phyloP scores from a whole-genome alignment of 2,113 vertebrate genomes.

The Scalopus aquaticus region DNA sequence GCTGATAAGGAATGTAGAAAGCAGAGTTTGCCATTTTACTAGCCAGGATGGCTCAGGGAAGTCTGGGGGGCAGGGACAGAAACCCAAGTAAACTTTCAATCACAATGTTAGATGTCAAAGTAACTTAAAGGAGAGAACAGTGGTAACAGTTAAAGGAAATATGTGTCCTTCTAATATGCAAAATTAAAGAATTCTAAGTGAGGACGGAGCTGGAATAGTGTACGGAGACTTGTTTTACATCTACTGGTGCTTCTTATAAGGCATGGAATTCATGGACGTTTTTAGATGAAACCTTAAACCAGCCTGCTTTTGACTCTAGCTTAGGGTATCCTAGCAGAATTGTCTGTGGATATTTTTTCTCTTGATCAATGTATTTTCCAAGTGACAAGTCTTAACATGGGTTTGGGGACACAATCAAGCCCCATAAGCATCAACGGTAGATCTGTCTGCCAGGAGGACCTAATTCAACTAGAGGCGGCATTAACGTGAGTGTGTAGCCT shows the following conservation, averaged over 20 bases:
- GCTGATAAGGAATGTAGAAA: conserved; percentile 1
- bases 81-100: conserved; percentile 14
- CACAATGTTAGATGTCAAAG: neutral
- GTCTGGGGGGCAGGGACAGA: conserved; percentile 42
- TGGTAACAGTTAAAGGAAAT: neutral
- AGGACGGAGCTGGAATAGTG: neutral
- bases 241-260: neutral
- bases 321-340: neutral
- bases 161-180: neutral
- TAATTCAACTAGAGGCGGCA: neutral
- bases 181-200: neutral
- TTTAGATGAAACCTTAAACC: neutral
- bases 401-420: neutral
- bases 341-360: conserved; percentile 24
- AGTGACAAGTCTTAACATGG: neutral
- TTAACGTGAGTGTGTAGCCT: neutral
- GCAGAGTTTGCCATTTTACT: neutral
- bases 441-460: neutral
- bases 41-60: conserved; percentile 44
- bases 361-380: conserved; percentile 56
- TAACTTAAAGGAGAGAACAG: neutral
- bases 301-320: neutral
- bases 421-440: neutral
- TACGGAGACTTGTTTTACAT: neutral
- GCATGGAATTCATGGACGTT: neutral